Percentiles rank a stretch among this genome's conserved stretches.
Evolutionary conservation across 2,113 vertebrate species (phyloP).

Genomic region (Phylloscopus trochiloides): DNA sequence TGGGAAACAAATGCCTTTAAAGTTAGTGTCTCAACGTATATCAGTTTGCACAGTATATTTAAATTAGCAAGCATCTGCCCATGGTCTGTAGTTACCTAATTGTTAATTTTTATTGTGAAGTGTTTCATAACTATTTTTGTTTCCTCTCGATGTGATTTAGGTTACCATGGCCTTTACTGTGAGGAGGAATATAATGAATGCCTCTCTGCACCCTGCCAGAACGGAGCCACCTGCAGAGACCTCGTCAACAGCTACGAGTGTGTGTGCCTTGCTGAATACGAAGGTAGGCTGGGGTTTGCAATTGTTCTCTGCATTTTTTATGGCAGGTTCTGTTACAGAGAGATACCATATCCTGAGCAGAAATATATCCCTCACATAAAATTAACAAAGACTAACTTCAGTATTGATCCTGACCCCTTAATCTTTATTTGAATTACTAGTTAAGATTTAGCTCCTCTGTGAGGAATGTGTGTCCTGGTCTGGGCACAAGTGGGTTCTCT

Average conservation of each 20-base stretch:
- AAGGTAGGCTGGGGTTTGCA: constrained; percentile 74
- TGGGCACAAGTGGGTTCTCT: neutral
- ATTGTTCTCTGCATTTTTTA: neutral
- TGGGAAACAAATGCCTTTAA: neutral
- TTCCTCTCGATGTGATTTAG: constrained; percentile 62
- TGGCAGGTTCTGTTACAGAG: neutral
- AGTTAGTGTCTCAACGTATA: neutral
- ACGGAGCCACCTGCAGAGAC: constrained; percentile 91
- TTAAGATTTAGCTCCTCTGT: neutral
- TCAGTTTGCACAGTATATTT: neutral
- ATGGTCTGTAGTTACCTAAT: neutral
- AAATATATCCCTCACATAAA: neutral
- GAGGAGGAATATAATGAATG: constrained; percentile 97
- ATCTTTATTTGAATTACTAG: neutral
- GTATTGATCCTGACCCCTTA: neutral
- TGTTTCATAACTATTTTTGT: neutral
- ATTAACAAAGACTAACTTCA: neutral
- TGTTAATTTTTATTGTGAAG: neutral
- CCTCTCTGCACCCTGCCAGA: constrained; percentile 92
- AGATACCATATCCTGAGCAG: neutral
- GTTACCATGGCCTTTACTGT: constrained; percentile 96
- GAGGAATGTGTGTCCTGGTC: neutral
- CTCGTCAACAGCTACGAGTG: constrained; percentile 90
- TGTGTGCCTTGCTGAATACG: constrained; percentile 86
- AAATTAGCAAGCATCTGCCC: neutral